Evolutionary conservation across 2,797 vertebrate species (phyloP).

Genomic region (Semotilus atromaculatus): DNA sequence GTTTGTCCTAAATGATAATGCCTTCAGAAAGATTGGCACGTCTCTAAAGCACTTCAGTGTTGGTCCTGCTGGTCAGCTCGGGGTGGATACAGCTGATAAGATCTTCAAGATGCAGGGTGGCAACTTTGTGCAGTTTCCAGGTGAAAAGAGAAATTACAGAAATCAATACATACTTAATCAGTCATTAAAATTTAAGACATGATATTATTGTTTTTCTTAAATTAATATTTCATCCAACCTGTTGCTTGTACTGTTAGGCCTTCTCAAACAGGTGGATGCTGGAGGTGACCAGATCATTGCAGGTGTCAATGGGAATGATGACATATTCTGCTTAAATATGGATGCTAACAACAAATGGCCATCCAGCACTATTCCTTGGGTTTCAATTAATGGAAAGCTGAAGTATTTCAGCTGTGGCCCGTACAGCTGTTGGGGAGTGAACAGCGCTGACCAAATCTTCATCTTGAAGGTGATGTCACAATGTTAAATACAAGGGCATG

Average conservation of each 20-base stretch:
- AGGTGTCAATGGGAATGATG: background rate
- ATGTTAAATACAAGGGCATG: background rate
- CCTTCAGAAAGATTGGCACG: background rate
- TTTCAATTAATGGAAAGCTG: rapidly evolving
- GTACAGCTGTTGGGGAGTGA: slow-evolving; percentile 63
- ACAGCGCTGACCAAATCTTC: background rate
- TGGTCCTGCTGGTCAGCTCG: slow-evolving; percentile 58
- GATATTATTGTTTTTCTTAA: background rate
- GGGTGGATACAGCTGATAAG: rapidly evolving
- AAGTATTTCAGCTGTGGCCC: slow-evolving; percentile 62
- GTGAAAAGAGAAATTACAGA: slow-evolving; percentile 30
- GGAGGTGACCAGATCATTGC: slow-evolving; percentile 38
- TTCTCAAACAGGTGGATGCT: too few relatives aligned
- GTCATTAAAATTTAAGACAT: too few relatives aligned
- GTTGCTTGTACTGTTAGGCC: too few relatives aligned
- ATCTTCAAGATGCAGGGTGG: slow-evolving; percentile 45
- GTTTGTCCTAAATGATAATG: background rate
- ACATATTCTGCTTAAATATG: slow-evolving; percentile 40
- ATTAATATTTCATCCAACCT: background rate
- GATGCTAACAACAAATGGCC: background rate
- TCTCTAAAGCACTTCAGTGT: slow-evolving; percentile 49
- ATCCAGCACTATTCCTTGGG: background rate
- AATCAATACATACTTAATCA: background rate
- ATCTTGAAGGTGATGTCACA: slow-evolving; percentile 35
- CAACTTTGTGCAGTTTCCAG: background rate